phyloP scores from a whole-genome alignment of 2,113 vertebrate genomes.

The Bagarius yarrelli region DNA sequence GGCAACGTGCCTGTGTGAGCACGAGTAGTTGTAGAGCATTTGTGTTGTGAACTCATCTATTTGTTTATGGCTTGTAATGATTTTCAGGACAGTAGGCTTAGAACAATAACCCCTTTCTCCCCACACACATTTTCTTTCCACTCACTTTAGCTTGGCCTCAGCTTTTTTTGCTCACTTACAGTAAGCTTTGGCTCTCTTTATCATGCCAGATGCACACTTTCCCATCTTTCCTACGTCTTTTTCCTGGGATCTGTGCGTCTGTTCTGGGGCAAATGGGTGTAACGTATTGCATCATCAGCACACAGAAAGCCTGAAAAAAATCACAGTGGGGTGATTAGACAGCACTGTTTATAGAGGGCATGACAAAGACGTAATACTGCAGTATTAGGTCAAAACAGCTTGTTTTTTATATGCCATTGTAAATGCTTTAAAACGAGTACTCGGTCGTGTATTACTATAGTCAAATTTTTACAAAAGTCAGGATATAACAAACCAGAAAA shows the following conservation, averaged over 20 bases:
- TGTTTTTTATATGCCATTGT: not conserved
- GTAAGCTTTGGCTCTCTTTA: slow-evolving; percentile 40
- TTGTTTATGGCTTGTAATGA: slow-evolving; percentile 25
- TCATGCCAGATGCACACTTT: slow-evolving; percentile 29
- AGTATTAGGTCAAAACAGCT: not conserved
- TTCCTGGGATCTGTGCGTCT: slow-evolving; percentile 38
- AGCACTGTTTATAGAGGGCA: slow-evolving; percentile 16
- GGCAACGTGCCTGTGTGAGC: slow-evolving; percentile 3
- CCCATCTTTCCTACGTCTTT: slow-evolving; percentile 31
- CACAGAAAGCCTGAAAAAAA: slow-evolving; percentile 17
- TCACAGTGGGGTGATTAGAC: slow-evolving; percentile 31
- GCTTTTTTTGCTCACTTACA: slow-evolving; percentile 34
- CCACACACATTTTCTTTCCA: slow-evolving; percentile 35
- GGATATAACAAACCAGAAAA: not conserved
- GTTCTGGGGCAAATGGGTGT: slow-evolving; percentile 39
- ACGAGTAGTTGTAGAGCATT: not conserved
- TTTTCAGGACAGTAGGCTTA: slow-evolving; percentile 35
- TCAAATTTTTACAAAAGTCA: not conserved
- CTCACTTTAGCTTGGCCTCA: slow-evolving; percentile 23
- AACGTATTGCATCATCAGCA: slow-evolving; percentile 46
- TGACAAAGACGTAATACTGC: not conserved
- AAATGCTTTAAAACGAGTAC: not conserved
- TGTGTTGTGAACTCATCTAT: not conserved
- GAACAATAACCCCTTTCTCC: slow-evolving; percentile 33
- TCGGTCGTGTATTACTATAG: not conserved